Conservation (phyloP, 2,797 vertebrate species). For the Diplodus puntazzo region DNA sequence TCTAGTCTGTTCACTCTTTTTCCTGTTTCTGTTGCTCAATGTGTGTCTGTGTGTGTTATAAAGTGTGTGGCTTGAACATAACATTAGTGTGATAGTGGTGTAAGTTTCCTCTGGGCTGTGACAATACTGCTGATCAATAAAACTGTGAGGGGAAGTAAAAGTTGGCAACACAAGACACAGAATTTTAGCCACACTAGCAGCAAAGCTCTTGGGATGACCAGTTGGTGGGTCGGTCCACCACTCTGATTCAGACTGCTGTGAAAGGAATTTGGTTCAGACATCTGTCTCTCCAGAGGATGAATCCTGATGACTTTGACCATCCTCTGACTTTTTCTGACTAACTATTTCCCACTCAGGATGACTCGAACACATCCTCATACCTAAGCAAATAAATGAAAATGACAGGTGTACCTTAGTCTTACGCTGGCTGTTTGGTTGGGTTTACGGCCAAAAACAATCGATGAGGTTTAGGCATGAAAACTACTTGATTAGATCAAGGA, state of each 20-base stretch:
- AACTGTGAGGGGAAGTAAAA: neutral
- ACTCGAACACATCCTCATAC: too few relatives aligned
- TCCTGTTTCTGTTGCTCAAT: neutral
- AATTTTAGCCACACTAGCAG: neutral
- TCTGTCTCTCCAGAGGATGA: neutral
- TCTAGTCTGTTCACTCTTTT: neutral
- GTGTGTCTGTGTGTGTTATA: neutral
- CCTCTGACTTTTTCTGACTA: neutral
- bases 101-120: neutral
- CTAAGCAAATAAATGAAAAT: too few relatives aligned
- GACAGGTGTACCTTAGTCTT: too few relatives aligned
- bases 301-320: neutral
- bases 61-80: neutral
- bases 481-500: too few relatives aligned
- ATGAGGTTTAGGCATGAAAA: too few relatives aligned
- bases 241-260: neutral
- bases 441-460: too few relatives aligned
- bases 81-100: neutral
- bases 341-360: neutral
- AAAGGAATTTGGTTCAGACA: neutral
- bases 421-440: too few relatives aligned
- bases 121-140: constrained; percentile 1
- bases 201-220: neutral
- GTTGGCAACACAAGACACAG: neutral
- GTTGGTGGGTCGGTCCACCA: neutral